A percentile compares a stretch with the other conserved stretches of the same genome.
Evolutionary conservation across 2,888 invertebrate species (phyloP).

Genomic region (Acanthosepion lycidas): DNA sequence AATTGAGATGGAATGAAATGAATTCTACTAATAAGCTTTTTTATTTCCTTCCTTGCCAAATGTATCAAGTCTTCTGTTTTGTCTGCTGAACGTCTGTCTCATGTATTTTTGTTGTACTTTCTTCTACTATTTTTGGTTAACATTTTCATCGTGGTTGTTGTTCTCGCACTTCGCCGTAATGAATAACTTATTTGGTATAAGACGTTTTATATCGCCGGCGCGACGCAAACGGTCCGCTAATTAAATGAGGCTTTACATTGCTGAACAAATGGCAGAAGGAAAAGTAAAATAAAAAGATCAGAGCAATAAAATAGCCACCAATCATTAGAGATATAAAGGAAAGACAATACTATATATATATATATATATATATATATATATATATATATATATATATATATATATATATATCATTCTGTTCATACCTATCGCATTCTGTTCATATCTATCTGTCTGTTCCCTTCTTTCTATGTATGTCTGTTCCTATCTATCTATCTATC

Average conservation of each 20-base stretch:
- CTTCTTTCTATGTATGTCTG: no score
- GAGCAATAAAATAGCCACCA: background rate
- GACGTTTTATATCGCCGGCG: background rate
- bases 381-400: no score
- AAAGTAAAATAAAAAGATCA: background rate
- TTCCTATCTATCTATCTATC: no score
- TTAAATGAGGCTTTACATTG: background rate
- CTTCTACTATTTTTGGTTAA: background rate
- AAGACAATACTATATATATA: no score
- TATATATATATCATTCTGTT: no score
- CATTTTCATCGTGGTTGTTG: background rate
- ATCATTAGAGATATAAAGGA: background rate
- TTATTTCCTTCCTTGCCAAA: background rate
- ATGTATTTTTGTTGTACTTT: background rate
- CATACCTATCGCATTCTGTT: no score
- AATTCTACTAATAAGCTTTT: background rate
- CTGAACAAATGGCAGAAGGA: background rate
- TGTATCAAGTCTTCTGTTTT: background rate
- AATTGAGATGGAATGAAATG: background rate
- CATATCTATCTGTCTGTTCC: no score
- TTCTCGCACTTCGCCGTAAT: background rate
- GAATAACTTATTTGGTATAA: background rate
- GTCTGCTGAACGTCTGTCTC: background rate
- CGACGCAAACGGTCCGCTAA: background rate
- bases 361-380: no score